Evolutionary conservation across 2,113 vertebrate genomes (phyloP), one percentile per base, ranked within the genome.

Genomic region (Xenopus borealis): DNA sequence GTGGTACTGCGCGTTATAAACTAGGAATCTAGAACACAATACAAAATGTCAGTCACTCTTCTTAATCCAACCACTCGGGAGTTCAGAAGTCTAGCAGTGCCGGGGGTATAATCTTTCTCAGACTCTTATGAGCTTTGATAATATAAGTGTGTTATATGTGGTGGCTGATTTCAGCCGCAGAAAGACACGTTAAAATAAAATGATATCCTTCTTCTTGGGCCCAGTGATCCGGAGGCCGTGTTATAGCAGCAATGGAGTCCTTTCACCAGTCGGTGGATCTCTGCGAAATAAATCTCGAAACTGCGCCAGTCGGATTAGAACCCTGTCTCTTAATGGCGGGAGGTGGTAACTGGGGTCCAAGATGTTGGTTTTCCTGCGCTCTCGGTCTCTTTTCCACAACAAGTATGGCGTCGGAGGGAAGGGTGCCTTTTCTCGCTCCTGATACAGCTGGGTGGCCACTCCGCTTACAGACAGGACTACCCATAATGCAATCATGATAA

Each of bases 291-390:
- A 50, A 69, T 89, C 91, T 52, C 80, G 88, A 17, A 85, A 62
- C 23, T 82, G 81, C 10, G 85, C 68, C 9, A 92, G 71, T 3
- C 82, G 81, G 78, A 82, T 88, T 9, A 88, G 80, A 0, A 98
- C 76, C 62, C 95, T 93, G 69, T 92, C 88, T 68, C 87, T 88
- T 45, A 97, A 66, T 0, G 95, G 88, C 7, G 95, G 94, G 30
- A 90, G 82, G 46, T 99, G 97, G 82, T 99, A 87, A 82, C 95
- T 98, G 1, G 97, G 97, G 80, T 98, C 96, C 77, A 98, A 86
- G 27, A 99, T 85, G 76, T 99, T 99, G 4, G 96, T 99, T 46
- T 92, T 90, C n/a, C 96, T 93, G 0, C 96, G 92, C 30, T 95
- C 94, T 10, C 89, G 88, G 16, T 97, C 94, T 47, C 93, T 89